phyloP scores from a whole-genome alignment of 2,113 vertebrate species.

The Heptranchias perlo region DNA sequence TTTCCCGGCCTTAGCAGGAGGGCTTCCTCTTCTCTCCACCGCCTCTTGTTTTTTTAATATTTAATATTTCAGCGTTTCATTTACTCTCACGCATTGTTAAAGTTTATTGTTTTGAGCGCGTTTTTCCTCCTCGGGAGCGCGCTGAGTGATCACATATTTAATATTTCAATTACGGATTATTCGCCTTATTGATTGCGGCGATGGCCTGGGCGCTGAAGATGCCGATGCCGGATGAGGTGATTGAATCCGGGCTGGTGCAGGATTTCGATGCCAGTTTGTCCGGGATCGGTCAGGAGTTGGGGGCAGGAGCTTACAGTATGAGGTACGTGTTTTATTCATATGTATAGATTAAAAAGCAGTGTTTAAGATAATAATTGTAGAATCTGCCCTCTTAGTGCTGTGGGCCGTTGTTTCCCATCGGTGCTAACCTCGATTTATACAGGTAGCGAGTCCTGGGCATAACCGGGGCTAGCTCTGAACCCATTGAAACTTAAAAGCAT shows the following conservation, averaged over 20 bases:
- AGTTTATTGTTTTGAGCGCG: not conserved
- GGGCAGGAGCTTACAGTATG: slow-evolving; percentile 96
- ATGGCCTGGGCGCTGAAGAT: slow-evolving; percentile 97
- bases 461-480: not conserved
- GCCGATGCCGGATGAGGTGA: slow-evolving; percentile 91
- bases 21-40: not conserved
- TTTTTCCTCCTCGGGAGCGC: not conserved
- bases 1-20: not conserved
- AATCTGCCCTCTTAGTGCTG: not conserved
- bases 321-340: slow-evolving; percentile 62
- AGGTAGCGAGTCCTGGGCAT: not conserved
- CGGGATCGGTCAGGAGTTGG: slow-evolving; percentile 92
- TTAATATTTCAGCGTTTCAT: not conserved
- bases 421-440: not conserved
- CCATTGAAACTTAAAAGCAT: not conserved
- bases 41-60: not conserved
- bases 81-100: too few species aligned
- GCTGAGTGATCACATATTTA: not conserved
- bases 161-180: not conserved
- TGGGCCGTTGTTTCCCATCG: not conserved
- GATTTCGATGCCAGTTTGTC: slow-evolving; percentile 96
- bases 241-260: slow-evolving; percentile 91
- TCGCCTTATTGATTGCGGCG: not conserved
- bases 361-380: not conserved
- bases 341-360: not conserved